Evolutionary conservation across 2,888 invertebrate genomes (phyloP), one percentile per base, ranked within the genome.

Genomic region (Unio delphinus): DNA sequence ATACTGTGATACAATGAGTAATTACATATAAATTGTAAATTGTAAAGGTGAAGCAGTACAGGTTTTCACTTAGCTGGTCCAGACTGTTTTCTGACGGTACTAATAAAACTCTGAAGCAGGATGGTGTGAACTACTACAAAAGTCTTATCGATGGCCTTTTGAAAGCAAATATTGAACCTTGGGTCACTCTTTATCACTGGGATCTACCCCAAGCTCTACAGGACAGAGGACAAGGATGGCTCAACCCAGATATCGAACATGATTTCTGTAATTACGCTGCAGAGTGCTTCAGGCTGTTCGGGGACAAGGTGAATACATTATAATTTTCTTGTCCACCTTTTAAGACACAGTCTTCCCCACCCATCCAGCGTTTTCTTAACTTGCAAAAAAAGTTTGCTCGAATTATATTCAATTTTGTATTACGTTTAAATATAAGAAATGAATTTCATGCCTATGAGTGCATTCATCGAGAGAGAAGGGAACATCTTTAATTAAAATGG

Each of bases 81-180:
- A 91, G 95, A 65, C 91, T 95, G 65, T 90, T 95, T 73, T 94
- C 95, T 0, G 92, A 91, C 11, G 95, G 83, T 18, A 78, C 77
- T 5, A 71, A 67, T 3, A 56, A 45, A 4, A n/a, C 18, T 2
- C 28, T 95, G 30, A 96, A 94, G 85, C 90, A 91, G 55, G 91
- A 92, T 4, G 95, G 95, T 23, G 91, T 96, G 17, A 90, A 92
- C 70, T 95, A 95, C 89, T 96, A 96, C 87, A 93, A 92, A 82
- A 92, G 93, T 78, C 89, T 96, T 64, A 94, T 95, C 68, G 91
- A 94, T 80, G 93, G 93, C 80, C 91, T 95, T 15, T 75, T 93
- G 17, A 90, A 88, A 1, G 90, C 91, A 64, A 91, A 91, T 20
- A 93, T 94, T 68, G 87, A 89, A 65, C 93, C 94, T 18, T 75